These are phyloP conservation scores for Heteromurus nitidus DNA, from an alignment of 2,888 invertebrate species.

Conservation along the genomic window DNA sequence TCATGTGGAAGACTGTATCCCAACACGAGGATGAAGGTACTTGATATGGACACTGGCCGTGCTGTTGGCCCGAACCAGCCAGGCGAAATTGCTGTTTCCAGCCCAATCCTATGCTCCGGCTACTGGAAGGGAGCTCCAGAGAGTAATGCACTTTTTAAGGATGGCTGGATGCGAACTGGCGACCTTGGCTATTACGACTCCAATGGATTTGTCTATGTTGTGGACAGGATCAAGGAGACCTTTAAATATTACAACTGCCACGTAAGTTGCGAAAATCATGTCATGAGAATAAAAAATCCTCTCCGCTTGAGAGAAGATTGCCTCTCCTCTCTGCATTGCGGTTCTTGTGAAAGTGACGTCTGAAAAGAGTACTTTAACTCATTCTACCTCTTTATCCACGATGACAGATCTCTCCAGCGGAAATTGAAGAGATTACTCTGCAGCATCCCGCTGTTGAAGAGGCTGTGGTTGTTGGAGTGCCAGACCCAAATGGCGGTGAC, in stretches of 20 bases:
- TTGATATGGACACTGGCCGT: constrained; percentile 68
- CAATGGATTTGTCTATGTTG: constrained; percentile 69
- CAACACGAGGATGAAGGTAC: constrained; percentile 62
- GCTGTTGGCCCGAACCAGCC: constrained; percentile 65
- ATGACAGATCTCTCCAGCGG: constrained; percentile 71
- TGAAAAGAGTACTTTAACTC: constrained; percentile 19
- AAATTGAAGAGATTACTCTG: constrained; percentile 71
- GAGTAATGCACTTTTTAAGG: constrained; percentile 57
- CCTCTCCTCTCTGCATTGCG: constrained; percentile 39
- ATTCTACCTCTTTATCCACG: not conserved
- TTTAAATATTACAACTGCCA: constrained; percentile 73
- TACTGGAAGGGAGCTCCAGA: constrained; percentile 69
- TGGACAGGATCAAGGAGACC: constrained; percentile 72
- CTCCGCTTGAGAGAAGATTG: not conserved
- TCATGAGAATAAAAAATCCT: not conserved
- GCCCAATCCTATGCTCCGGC: constrained; percentile 70
- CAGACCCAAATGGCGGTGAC: constrained; percentile 65
- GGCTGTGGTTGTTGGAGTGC: constrained; percentile 59
- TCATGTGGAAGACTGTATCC: constrained; percentile 70
- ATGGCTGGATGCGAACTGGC: constrained; percentile 70
- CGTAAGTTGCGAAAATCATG: constrained; percentile 54
- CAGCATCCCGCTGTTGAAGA: constrained; percentile 69
- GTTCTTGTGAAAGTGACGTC: constrained; percentile 6
- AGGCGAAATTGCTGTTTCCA: constrained; percentile 67
- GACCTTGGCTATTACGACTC: constrained; percentile 72